These are phyloP conservation scores for Zosterops borbonicus DNA, from an alignment of 2,113 vertebrate genomes.

Conservation along the genomic window DNA sequence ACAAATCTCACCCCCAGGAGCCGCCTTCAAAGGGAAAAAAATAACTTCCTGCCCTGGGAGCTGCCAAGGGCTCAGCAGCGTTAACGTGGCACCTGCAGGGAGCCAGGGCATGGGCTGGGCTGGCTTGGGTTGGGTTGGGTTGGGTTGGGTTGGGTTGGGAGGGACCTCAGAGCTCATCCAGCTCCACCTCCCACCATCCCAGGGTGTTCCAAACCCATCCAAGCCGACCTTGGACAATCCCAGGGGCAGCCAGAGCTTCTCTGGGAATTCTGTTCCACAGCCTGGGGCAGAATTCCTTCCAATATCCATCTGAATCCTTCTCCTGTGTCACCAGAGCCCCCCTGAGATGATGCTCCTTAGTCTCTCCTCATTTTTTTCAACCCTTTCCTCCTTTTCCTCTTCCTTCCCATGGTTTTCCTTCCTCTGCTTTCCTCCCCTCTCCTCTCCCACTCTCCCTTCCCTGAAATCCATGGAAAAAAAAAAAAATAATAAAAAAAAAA, in stretches of 20 bases:
- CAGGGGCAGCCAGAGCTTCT: neutral
- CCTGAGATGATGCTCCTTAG: rapidly evolving
- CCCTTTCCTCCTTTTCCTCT: neutral
- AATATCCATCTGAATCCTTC: neutral
- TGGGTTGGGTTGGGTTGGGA: neutral
- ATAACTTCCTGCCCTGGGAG: neutral
- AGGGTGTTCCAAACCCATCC: neutral
- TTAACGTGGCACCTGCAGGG: neutral
- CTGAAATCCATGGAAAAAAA: neutral
- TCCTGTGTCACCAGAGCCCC: rapidly evolving
- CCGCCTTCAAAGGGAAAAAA: neutral
- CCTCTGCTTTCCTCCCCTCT: neutral
- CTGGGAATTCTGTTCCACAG: neutral
- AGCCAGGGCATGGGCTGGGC: rapidly evolving
- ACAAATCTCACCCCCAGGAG: neutral
- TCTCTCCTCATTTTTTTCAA: neutral
- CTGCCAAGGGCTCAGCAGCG: neutral
- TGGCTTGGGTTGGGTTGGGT: neutral
- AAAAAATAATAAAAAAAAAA: too few species aligned
- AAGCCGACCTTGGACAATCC: rapidly evolving
- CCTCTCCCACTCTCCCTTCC: neutral
- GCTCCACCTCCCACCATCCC: neutral
- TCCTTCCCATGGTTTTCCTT: neutral
- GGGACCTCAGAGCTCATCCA: neutral
- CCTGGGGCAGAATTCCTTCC: neutral